Conservation (phyloP, 2,113 vertebrate species). For the Cromileptes altivelis region DNA sequence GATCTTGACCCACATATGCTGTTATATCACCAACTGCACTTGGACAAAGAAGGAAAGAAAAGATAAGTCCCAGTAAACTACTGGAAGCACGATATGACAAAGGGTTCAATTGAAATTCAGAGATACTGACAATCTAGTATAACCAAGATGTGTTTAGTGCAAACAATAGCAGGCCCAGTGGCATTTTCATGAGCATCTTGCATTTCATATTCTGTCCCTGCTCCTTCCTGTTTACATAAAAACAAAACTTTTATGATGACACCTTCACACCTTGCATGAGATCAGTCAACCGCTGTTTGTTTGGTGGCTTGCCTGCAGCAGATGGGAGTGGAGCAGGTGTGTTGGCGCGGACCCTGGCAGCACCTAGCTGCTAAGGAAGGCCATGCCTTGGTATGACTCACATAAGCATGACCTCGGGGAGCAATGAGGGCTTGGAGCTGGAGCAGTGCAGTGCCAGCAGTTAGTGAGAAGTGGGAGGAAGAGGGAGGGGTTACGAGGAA, state of each 20-base stretch:
- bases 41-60: conserved; percentile 43
- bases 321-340: conserved; percentile 60
- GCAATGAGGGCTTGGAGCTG: conserved; percentile 52
- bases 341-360: conserved; percentile 26
- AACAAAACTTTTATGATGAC: neutral
- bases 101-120: neutral
- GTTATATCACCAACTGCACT: conserved; percentile 67
- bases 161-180: neutral
- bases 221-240: neutral
- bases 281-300: conserved; percentile 30
- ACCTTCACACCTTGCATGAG: neutral
- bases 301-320: conserved; percentile 20
- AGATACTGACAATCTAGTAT: neutral
- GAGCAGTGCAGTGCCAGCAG: conserved; percentile 56
- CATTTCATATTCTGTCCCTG: neutral
- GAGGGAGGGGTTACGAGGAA: conserved; percentile 61
- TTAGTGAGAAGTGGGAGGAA: conserved; percentile 28
- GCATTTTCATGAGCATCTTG: neutral
- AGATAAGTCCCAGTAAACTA: conserved; percentile 16
- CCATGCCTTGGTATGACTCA: conserved; percentile 70
- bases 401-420: conserved; percentile 72
- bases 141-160: neutral
- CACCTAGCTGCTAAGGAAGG: conserved; percentile 27
- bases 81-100: conserved; percentile 9
- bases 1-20: conserved; percentile 65